A percentile compares a stretch with the other conserved stretches of the same genome.
Conservation (phyloP, 2,113 vertebrate genomes). For the Naja naja region DNA sequence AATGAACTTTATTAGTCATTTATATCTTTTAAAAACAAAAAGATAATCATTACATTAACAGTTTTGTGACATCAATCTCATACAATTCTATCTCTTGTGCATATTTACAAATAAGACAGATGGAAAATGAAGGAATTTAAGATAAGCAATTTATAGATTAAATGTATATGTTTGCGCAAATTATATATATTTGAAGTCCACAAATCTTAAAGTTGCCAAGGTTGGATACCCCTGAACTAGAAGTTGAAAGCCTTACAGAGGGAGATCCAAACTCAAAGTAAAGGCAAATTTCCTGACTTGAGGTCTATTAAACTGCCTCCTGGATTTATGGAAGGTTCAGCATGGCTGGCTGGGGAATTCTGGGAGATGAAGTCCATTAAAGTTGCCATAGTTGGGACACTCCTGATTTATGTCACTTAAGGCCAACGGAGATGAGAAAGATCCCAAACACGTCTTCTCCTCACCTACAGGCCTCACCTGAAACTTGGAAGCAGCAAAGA, state of each 20-base stretch:
- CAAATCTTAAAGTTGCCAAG: not conserved
- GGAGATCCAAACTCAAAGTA: not conserved
- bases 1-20: too few species aligned
- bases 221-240: too few species aligned
- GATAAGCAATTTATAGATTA: too few species aligned
- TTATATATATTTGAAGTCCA: not conserved
- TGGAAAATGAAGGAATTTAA: too few species aligned
- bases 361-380: not conserved
- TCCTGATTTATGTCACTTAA: not conserved
- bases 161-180: too few species aligned
- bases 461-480: not conserved
- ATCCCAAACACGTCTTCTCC: not conserved
- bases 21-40: too few species aligned
- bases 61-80: too few species aligned
- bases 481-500: not conserved
- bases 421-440: not conserved
- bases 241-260: too few species aligned
- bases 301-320: not conserved
- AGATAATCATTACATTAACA: too few species aligned
- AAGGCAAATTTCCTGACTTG: not conserved
- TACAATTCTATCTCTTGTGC: too few species aligned
- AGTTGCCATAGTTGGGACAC: not conserved
- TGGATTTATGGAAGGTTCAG: not conserved
- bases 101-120: too few species aligned
- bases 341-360: not conserved